phyloP scores from a whole-genome alignment of 2,113 vertebrate genomes.

The Sciurus niger region DNA sequence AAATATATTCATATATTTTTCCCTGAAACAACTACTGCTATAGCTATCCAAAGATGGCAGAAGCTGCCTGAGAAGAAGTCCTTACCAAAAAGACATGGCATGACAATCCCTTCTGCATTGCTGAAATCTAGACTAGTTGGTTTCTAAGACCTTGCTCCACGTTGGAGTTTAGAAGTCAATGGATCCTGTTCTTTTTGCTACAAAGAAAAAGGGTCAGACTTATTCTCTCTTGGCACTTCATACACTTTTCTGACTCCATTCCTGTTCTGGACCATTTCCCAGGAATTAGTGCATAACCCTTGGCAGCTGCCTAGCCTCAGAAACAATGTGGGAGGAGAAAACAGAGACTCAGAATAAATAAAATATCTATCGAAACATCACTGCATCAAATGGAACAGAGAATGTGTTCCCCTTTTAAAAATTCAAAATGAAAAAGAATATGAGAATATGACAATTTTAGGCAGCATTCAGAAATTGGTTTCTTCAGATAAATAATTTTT shows the following conservation, averaged over 20 bases:
- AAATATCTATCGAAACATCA: slow-evolving; percentile 12
- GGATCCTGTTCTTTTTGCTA: slow-evolving; percentile 30
- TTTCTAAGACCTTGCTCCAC: background rate
- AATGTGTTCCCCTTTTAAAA: background rate
- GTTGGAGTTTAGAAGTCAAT: background rate
- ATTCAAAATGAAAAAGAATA: background rate
- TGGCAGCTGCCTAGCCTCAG: slow-evolving; percentile 65
- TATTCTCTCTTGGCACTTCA: slow-evolving; percentile 40
- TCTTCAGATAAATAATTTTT: slow-evolving; percentile 23
- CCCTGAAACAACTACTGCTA: background rate
- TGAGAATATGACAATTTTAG: background rate
- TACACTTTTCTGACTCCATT: slow-evolving; percentile 67
- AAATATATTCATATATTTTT: background rate
- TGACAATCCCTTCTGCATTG: background rate
- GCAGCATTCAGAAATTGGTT: background rate
- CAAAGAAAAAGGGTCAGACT: slow-evolving; percentile 57
- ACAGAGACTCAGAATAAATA: slow-evolving; percentile 8
- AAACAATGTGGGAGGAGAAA: slow-evolving; percentile 52
- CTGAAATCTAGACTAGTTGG: background rate
- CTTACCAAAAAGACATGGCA: background rate
- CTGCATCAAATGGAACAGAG: background rate
- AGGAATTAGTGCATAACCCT: slow-evolving; percentile 62
- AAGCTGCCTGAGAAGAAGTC: background rate
- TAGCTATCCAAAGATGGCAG: background rate
- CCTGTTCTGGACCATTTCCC: slow-evolving; percentile 57